Evolutionary conservation across 2,113 vertebrate species (phyloP).

Genomic region (Alligator mississippiensis): DNA sequence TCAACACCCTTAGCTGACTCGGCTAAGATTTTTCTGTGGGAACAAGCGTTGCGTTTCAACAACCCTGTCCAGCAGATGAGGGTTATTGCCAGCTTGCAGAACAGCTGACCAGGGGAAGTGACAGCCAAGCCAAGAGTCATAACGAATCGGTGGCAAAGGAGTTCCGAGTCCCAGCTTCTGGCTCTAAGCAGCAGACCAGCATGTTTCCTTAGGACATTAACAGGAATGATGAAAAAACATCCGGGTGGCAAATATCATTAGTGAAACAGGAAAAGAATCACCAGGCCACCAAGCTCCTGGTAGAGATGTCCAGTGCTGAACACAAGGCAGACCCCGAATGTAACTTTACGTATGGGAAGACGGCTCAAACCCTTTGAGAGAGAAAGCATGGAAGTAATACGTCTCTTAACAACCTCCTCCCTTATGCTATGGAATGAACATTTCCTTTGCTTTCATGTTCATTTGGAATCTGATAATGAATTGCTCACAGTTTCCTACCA

Average conservation of each 20-base stretch:
- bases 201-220: background rate
- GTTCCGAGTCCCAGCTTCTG: background rate
- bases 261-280: background rate
- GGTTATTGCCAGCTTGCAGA: background rate
- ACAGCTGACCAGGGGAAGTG: background rate
- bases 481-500: conserved; percentile 61
- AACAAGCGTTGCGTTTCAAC: background rate
- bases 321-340: background rate
- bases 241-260: background rate
- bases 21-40: background rate
- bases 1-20: background rate
- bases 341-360: conserved; percentile 36
- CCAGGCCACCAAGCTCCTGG: background rate
- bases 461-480: conserved; percentile 68
- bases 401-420: background rate
- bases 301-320: background rate
- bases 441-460: conserved; percentile 57
- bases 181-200: background rate
- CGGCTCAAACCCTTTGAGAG: conserved; percentile 14
- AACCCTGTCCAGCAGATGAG: background rate
- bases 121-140: background rate
- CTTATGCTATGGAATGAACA: background rate
- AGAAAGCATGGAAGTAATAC: conserved; percentile 15
- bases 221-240: background rate
- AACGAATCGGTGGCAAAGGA: background rate